Base-by-base conservation (phyloP, 2,888 invertebrate genomes). In the Alentia gelatinosa region DNA sequence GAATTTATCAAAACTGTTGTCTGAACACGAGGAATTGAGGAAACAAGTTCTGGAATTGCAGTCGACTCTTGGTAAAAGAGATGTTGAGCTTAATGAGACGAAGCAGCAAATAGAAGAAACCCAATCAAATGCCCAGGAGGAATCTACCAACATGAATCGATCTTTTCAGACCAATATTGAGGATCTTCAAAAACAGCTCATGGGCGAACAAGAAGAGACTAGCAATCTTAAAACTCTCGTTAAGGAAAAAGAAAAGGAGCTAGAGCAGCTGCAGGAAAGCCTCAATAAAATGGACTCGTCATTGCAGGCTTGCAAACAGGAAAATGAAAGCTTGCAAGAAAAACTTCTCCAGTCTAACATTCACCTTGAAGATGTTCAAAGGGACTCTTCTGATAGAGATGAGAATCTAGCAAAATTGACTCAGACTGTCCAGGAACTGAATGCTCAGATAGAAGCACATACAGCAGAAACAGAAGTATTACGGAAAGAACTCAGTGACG, bases 321-420 rank as follows among this genome's bases (percentile, higher is more conserved):
- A 90, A 30, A 40, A 30, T 63, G 90, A 90, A 23, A 63, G 39
- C 37, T 33, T 89, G 7, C 89, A 89, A n/a, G 39, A 63, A 56
- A 30, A 63, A 63, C 63, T 89, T 23, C 23, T 23, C 0, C 63
- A 89, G 30, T 89, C 89, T 0, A 89, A 89, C 37, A 56, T 30
- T 35, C 40, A 37, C 40, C 35, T 89, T n/a, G 89, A 89, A 39
- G 89, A 89, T 35, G 35, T 89, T 23, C 63, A 63, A 39, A 63
- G 39, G 23, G 33, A 33, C 33, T 63, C 75, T 40, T 39, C 90
- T 39, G 47, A 90, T 30, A 74, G 42, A 33, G 75, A 75, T 37
- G 75, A 42, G 7, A 26, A 39, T 9, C 40, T 90, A 30, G 68
- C 74, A n/a, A 75, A 33, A 3, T 33, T 90, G 26, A 50, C 15